Percentiles rank a stretch among this genome's conserved stretches.
phyloP scores from a whole-genome alignment of 2,797 vertebrate genomes.

The Allobates femoralis region DNA sequence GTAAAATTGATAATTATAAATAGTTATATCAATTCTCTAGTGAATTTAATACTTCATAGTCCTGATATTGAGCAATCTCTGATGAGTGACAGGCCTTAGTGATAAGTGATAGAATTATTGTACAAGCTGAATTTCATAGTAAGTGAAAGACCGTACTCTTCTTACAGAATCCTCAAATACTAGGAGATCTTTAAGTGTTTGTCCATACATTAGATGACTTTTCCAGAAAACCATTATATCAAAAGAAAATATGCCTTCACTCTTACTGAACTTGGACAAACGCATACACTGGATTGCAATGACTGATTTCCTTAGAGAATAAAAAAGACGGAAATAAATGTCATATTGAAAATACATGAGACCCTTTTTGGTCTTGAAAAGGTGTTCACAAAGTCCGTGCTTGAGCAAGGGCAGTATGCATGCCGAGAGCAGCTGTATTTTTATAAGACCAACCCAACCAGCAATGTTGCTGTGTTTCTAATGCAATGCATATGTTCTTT shows the following conservation, averaged over 20 bases:
- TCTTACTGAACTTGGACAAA: conserved; percentile 26
- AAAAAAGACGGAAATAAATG: conserved; percentile 27
- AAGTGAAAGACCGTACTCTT: background rate
- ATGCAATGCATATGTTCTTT: conserved; percentile 26
- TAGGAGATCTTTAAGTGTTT: conserved; percentile 27
- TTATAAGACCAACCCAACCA: conserved; percentile 42
- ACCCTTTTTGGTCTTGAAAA: conserved; percentile 13
- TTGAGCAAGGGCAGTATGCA: conserved; percentile 34
- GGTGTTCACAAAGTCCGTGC: conserved; percentile 38
- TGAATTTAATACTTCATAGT: background rate
- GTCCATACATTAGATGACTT: conserved; percentile 37
- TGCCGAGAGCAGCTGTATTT: conserved; percentile 45
- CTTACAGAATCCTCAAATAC: background rate
- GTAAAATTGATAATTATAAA: background rate
- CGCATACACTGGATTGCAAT: conserved; percentile 3
- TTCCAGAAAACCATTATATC: conserved; percentile 46
- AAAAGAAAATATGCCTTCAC: conserved; percentile 15
- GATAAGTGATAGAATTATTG: background rate
- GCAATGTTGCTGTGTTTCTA: conserved; percentile 1
- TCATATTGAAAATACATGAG: conserved; percentile 44
- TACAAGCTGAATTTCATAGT: background rate
- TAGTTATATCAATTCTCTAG: too few relatives aligned
- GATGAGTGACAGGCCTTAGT: background rate
- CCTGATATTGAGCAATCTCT: background rate
- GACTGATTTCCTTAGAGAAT: conserved; percentile 38